Percentiles rank a stretch among this genome's conserved stretches.
These are phyloP conservation scores for Caligus rogercresseyi DNA, from an alignment of 1,140 invertebrate species.

Conservation along the genomic window DNA sequence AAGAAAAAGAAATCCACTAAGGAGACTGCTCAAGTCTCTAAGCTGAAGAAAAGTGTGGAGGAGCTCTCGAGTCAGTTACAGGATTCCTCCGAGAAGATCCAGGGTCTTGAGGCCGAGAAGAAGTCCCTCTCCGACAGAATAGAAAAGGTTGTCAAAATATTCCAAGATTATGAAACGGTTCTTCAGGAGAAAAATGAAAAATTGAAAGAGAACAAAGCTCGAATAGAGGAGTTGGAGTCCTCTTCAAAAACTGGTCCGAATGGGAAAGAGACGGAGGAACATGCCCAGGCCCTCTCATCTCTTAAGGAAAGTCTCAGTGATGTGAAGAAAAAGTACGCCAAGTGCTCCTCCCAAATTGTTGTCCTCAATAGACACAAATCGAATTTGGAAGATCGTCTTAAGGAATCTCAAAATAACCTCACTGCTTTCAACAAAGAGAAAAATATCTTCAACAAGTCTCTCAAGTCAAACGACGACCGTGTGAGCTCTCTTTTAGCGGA, in stretches of 20 bases:
- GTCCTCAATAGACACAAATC: neutral
- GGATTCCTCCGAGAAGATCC: neutral
- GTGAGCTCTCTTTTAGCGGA: neutral
- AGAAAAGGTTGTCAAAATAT: constrained; percentile 1
- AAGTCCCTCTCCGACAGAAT: constrained; percentile 11
- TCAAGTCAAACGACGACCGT: neutral
- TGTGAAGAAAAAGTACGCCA: neutral
- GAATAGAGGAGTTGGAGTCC: constrained; percentile 15
- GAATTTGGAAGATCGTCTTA: neutral
- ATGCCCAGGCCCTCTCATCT: neutral
- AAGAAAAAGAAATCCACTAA: neutral
- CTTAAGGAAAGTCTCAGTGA: neutral
- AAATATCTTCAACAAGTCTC: neutral
- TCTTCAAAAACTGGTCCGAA: neutral
- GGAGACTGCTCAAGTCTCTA: neutral
- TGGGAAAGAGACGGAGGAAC: neutral
- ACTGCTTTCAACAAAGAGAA: neutral
- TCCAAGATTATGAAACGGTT: constrained; percentile 1
- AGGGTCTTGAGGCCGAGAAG: neutral
- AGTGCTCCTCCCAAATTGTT: neutral
- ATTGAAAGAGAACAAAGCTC: neutral
- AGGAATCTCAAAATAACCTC: neutral
- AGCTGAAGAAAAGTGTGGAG: neutral
- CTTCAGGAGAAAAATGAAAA: constrained; percentile 15
- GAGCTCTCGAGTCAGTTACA: neutral